These are phyloP conservation scores for Semotilus atromaculatus DNA, from an alignment of 2,797 vertebrate species.

Conservation along the genomic window DNA sequence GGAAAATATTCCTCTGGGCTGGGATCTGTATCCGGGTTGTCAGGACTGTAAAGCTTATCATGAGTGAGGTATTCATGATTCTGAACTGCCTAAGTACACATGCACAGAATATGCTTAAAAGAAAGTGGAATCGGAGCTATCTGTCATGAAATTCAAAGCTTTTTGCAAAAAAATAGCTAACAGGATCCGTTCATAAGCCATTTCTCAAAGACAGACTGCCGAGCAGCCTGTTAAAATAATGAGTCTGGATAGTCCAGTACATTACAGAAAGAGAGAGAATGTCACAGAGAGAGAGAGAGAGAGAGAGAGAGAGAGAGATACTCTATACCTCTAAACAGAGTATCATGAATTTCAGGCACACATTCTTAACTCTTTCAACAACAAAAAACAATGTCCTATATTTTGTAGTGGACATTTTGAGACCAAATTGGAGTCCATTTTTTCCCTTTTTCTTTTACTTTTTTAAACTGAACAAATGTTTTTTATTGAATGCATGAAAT, in stretches of 20 bases:
- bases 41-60: not conserved
- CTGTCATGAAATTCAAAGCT: slow-evolving; percentile 12
- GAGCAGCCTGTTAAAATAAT: slow-evolving; percentile 48
- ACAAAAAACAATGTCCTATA: not conserved
- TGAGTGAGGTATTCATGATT: slow-evolving; percentile 11
- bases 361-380: not conserved
- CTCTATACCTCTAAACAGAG: not conserved
- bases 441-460: not conserved
- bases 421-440: too few relatives aligned
- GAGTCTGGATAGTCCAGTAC: slow-evolving; percentile 26
- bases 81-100: not conserved
- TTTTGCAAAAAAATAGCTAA: not conserved
- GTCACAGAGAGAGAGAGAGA: not conserved
- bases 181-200: slow-evolving; percentile 18
- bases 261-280: slow-evolving; percentile 22
- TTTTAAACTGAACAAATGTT: not conserved
- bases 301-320: not conserved
- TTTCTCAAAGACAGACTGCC: slow-evolving; percentile 40
- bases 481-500: not conserved
- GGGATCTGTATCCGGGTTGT: not conserved
- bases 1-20: not conserved
- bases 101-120: not conserved
- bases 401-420: not conserved
- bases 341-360: not conserved
- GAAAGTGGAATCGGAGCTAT: slow-evolving; percentile 1